These are phyloP conservation scores for Heliothis subflexa DNA, from an alignment of 1,140 invertebrate species.

Conservation along the genomic window DNA sequence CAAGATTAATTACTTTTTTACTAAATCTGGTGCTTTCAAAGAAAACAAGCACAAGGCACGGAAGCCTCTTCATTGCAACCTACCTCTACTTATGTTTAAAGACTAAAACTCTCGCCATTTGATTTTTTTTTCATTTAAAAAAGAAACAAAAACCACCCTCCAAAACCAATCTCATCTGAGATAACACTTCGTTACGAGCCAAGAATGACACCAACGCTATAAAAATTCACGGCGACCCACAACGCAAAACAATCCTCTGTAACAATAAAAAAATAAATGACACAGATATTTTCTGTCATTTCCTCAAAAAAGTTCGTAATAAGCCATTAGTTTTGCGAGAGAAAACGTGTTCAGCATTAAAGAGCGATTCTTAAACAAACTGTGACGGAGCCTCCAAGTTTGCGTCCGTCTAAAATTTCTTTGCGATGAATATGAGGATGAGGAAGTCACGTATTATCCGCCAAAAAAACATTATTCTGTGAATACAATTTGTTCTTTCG, in stretches of 20 bases:
- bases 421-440: slow-evolving; percentile 39
- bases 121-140: too few species aligned
- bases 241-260: slow-evolving; percentile 37
- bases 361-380: slow-evolving; percentile 38
- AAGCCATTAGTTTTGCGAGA: slow-evolving; percentile 58
- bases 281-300: slow-evolving; percentile 50
- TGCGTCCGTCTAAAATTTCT: slow-evolving; percentile 29
- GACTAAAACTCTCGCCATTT: too few species aligned
- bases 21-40: too few species aligned
- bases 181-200: not conserved
- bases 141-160: not conserved
- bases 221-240: slow-evolving; percentile 4
- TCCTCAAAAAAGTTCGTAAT: slow-evolving; percentile 51
- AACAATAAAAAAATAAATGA: slow-evolving; percentile 44
- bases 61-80: too few species aligned
- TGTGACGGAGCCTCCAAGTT: slow-evolving; percentile 20
- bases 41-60: too few species aligned
- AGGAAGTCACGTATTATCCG: slow-evolving; percentile 37
- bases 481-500: slow-evolving; percentile 30
- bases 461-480: slow-evolving; percentile 10
- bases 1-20: too few species aligned
- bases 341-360: slow-evolving; percentile 52
- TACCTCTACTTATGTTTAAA: too few species aligned
- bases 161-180: slow-evolving; percentile 14
- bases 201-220: slow-evolving; percentile 1